Percentiles rank a stretch among this genome's conserved stretches.
phyloP scores from a whole-genome alignment of 1,140 invertebrate genomes.

The Megalopta genalis region DNA sequence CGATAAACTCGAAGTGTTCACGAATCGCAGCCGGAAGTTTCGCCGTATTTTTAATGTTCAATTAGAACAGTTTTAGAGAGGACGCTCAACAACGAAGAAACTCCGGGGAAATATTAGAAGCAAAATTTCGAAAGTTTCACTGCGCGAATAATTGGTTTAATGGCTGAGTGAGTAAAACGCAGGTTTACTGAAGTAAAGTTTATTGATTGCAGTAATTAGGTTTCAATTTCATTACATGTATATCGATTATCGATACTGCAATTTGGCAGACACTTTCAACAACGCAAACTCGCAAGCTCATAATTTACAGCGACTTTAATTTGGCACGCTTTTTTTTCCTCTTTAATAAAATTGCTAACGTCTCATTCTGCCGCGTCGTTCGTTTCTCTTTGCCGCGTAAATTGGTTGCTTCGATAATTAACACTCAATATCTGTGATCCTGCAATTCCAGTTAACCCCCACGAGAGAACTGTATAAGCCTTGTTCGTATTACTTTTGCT shows the following conservation, averaged over 20 bases:
- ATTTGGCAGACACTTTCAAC: background rate
- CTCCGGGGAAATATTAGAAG: background rate
- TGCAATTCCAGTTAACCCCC: too few species aligned
- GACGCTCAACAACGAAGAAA: too few species aligned
- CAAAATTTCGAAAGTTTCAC: background rate
- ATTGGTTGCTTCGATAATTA: background rate
- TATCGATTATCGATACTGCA: conserved; percentile 28
- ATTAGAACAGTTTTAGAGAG: too few species aligned
- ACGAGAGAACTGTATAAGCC: too few species aligned
- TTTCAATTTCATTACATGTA: conserved; percentile 9
- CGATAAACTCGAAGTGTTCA: too few species aligned
- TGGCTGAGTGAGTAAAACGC: background rate
- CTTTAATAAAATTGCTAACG: background rate
- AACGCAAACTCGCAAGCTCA: background rate
- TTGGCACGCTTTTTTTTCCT: background rate
- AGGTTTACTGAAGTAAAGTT: background rate
- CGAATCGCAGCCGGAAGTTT: too few species aligned
- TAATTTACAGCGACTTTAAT: conserved; percentile 8
- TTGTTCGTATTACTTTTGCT: too few species aligned
- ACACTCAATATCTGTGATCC: background rate
- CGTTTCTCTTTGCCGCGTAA: background rate
- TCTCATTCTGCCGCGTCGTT: background rate
- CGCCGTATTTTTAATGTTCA: too few species aligned
- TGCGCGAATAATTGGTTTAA: background rate
- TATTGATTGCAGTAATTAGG: conserved; percentile 24